Conservation (phyloP, 2,797 vertebrate species). For the Okamejei kenojei region DNA sequence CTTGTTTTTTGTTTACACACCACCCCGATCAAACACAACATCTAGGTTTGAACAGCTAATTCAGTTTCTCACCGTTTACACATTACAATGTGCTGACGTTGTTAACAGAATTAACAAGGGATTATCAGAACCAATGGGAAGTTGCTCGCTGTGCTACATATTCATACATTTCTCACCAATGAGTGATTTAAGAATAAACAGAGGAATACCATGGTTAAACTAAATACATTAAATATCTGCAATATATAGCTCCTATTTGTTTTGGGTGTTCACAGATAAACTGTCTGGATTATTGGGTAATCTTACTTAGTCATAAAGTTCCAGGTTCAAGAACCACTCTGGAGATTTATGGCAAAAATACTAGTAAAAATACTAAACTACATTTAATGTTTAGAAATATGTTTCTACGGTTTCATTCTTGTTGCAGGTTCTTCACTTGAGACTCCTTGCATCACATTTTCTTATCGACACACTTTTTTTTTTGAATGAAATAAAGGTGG, state of each 20-base stretch:
- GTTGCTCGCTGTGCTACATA: not conserved
- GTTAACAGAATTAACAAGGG: not conserved
- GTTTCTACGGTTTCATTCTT: not conserved
- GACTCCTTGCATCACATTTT: not conserved
- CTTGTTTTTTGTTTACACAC: not conserved
- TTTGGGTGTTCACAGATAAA: not conserved
- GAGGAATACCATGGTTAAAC: not conserved
- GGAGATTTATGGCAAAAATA: too few relatives aligned
- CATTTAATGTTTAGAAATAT: not conserved
- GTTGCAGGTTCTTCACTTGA: not conserved
- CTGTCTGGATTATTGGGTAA: not conserved
- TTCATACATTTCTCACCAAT: too few relatives aligned
- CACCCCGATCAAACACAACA: not conserved
- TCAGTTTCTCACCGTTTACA: not conserved
- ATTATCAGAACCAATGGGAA: not conserved
- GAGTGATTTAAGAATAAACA: not conserved
- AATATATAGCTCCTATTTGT: not conserved
- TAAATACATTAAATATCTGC: not conserved
- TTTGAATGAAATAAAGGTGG: not conserved
- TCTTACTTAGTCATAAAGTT: too few relatives aligned
- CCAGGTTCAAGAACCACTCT: too few relatives aligned
- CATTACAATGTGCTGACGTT: not conserved
- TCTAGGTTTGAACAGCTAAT: not conserved
- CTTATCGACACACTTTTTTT: too few relatives aligned
- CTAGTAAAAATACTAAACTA: too few relatives aligned